These are phyloP conservation scores for Pedetes capensis DNA, from an alignment of 2,113 vertebrate species.

Conservation along the genomic window DNA sequence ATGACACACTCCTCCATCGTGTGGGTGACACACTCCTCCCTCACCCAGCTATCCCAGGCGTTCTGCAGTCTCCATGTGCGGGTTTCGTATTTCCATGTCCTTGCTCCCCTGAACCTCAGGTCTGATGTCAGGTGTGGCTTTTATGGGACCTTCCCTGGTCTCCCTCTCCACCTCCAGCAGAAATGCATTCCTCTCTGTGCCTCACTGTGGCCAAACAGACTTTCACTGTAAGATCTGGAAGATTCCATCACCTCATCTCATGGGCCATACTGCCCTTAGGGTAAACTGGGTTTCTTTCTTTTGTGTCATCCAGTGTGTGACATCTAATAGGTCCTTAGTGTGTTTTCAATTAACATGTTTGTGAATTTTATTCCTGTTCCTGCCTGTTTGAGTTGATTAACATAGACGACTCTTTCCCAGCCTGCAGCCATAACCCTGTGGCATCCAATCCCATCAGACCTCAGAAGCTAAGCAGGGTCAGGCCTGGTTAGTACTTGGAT, in stretches of 20 bases:
- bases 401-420: no score
- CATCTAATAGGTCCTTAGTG: not conserved
- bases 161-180: not conserved
- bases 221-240: not conserved
- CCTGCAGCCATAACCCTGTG: no score
- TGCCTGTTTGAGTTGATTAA: not conserved
- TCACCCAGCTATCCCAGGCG: fast-evolving
- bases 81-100: not conserved
- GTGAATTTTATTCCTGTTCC: not conserved
- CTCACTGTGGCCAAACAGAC: not conserved
- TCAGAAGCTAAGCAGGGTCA: no score
- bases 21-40: no score
- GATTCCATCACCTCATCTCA: not conserved
- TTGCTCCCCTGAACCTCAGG: not conserved
- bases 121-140: not conserved
- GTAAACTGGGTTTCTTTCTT: not conserved
- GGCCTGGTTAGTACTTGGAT: no score
- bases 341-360: not conserved
- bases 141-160: not conserved
- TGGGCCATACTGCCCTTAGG: not conserved
- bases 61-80: not conserved
- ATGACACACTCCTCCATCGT: no score
- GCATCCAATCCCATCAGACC: no score
- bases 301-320: not conserved
- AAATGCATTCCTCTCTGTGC: not conserved